These are phyloP conservation scores for Riparia riparia DNA, from an alignment of 2,113 vertebrate genomes.

Conservation along the genomic window DNA sequence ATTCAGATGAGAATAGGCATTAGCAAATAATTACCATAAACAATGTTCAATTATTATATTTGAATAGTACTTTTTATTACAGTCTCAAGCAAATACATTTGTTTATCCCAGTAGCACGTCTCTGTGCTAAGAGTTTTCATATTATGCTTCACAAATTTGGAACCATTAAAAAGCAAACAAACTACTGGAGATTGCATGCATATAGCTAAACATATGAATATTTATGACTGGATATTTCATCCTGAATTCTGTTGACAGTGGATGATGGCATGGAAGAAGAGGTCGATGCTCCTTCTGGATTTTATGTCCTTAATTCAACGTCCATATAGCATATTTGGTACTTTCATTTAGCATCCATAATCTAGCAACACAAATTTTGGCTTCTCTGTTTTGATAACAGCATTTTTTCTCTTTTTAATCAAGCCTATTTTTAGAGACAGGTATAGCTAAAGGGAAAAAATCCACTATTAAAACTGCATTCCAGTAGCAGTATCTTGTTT, in stretches of 20 bases:
- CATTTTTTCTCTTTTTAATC: background rate
- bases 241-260: background rate
- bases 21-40: slow-evolving; percentile 25
- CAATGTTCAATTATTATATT: slow-evolving; percentile 27
- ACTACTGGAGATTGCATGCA: background rate
- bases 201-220: background rate
- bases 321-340: background rate
- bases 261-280: background rate
- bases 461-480: background rate
- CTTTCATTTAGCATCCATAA: background rate
- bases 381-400: background rate
- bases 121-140: background rate
- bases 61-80: slow-evolving; percentile 22
- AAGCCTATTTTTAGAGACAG: background rate
- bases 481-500: background rate
- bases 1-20: background rate
- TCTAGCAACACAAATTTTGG: background rate
- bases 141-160: background rate
- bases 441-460: background rate
- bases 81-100: background rate
- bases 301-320: background rate
- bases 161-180: background rate
- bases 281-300: background rate
- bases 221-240: background rate
- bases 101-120: background rate